Conservation (phyloP, 2,888 invertebrate species). For the Eupithecia insigniata region DNA sequence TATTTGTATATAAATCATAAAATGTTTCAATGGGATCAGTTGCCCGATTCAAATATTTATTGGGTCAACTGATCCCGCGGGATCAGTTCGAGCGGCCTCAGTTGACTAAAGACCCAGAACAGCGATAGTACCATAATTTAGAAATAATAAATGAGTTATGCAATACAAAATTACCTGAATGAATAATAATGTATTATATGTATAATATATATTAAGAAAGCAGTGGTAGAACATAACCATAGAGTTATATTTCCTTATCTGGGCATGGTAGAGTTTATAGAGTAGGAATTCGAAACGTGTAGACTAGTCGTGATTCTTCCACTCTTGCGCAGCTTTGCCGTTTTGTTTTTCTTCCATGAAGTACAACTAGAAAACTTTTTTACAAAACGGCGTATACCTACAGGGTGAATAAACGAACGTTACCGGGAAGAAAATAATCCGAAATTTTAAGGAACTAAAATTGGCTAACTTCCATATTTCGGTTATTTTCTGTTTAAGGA, state of each 20-base stretch:
- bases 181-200: no score
- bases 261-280: background rate
- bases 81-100: no score
- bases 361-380: no score
- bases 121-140: no score
- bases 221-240: background rate
- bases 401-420: background rate
- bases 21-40: no score
- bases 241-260: background rate
- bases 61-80: no score
- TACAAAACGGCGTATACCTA: background rate
- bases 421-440: background rate
- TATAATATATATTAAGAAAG: no score
- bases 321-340: background rate
- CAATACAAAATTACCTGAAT: conserved; percentile 28
- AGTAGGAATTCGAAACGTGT: background rate
- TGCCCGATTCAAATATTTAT: no score
- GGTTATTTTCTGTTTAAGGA: background rate
- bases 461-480: background rate
- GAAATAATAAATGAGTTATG: no score
- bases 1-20: no score
- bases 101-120: no score
- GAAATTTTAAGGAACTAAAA: background rate
- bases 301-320: background rate
- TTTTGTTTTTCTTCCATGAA: background rate